Evolutionary conservation across 2,113 vertebrate species (phyloP).

Genomic region (Tringa solitaria): DNA sequence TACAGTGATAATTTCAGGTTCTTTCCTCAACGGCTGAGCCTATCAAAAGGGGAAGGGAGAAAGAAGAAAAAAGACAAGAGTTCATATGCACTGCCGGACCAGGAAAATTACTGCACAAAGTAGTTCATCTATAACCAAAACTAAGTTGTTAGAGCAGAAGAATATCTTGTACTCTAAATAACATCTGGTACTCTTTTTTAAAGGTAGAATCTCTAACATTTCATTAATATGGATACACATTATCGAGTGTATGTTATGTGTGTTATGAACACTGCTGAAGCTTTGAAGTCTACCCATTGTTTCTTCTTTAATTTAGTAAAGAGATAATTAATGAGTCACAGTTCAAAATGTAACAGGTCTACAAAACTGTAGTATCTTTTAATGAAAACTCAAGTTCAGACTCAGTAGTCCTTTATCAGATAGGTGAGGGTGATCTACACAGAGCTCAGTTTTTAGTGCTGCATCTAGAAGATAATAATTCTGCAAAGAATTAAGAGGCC

Average conservation of each 20-base stretch:
- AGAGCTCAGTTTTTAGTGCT: not conserved
- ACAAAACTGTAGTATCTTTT: not conserved
- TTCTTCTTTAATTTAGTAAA: not conserved
- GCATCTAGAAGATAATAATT: not conserved
- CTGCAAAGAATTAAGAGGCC: not conserved
- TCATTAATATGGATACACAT: not conserved
- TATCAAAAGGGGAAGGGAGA: not conserved
- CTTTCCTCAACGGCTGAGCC: conserved; percentile 91
- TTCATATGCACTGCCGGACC: not conserved
- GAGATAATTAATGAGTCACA: not conserved
- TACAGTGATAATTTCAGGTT: conserved; percentile 96
- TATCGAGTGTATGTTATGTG: not conserved
- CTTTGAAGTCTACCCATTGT: not conserved
- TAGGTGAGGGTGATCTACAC: not conserved
- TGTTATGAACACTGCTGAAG: not conserved
- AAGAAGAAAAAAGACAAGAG: not conserved
- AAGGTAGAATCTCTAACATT: not conserved
- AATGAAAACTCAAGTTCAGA: not conserved
- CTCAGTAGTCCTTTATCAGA: not conserved
- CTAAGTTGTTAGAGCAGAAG: not conserved
- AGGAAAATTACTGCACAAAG: not conserved
- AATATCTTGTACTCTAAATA: not conserved
- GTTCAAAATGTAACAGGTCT: not conserved
- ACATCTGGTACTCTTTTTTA: not conserved
- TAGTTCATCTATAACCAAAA: not conserved